Evolutionary conservation across 2,797 vertebrate species (phyloP).

Genomic region (Phoeniculus purpureus): DNA sequence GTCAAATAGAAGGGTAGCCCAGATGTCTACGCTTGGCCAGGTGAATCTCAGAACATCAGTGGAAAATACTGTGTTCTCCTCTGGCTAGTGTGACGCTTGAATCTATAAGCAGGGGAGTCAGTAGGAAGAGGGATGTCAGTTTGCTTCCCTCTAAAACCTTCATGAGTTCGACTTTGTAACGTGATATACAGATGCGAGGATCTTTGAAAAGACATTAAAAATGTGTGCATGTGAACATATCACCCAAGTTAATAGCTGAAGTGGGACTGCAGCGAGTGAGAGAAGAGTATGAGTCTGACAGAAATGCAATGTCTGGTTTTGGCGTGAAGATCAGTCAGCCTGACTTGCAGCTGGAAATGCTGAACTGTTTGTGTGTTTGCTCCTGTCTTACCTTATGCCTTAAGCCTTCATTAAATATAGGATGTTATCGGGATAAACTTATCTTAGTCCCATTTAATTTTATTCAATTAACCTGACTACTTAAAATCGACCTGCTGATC

Average conservation of each 20-base stretch:
- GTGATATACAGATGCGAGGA: background rate
- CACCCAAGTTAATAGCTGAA: background rate
- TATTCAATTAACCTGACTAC: background rate
- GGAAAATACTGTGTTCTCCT: background rate
- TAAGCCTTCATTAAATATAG: background rate
- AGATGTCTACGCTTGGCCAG: background rate
- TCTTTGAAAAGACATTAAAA: slow-evolving; percentile 20
- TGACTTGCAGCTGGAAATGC: background rate
- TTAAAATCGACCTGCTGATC: background rate
- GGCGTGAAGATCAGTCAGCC: background rate
- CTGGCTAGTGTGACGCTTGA: background rate
- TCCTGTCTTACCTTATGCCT: background rate
- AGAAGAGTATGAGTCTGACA: background rate
- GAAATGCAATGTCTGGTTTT: background rate
- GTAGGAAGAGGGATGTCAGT: background rate
- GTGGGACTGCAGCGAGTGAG: background rate
- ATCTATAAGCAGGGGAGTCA: background rate
- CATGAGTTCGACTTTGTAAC: background rate
- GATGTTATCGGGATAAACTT: background rate
- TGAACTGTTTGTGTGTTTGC: background rate
- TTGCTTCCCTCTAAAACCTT: background rate
- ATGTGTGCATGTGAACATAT: background rate
- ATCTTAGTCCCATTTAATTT: background rate
- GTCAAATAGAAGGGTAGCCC: background rate
- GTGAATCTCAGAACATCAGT: background rate